Base-by-base conservation (phyloP, 2,797 vertebrate genomes). In the Serranus cabrilla region DNA sequence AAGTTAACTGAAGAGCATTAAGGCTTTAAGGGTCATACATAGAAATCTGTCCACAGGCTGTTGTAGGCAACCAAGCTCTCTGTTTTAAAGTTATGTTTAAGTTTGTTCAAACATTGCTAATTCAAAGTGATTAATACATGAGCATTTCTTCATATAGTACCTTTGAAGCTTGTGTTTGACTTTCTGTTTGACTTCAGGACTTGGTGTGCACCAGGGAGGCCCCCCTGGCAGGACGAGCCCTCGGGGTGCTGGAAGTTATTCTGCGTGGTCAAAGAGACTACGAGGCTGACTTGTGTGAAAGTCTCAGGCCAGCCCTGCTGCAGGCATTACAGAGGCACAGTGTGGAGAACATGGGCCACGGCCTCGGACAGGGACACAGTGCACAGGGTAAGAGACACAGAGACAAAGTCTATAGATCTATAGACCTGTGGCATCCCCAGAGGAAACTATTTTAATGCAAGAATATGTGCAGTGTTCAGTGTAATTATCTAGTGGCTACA, bases 231-330 rank as follows among this genome's bases (percentile, higher is more conserved):
- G 82, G 74, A 57, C 95, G 92, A 78, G 96, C 96, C 11, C 72
- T 97, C 62, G 52, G 82, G 1, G 89, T 94, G 64, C 85, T 99
- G 68, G 94, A 85, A 74, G 82, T 47, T 31, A 93, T 96, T 72
- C 61, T 99, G 85, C 85, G 75, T 78, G 86, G 58, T 81, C 90
- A 93, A 54, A 89, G 91, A 77, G 62, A 78, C 51, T 85, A 80
- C 46, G 91, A 93, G 54, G 70, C 93, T 3, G 85, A 95, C 73
- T 81, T 96, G 66, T 94, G 94, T 31, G 76, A 92, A 71, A 92
- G 92, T 52, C 93, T 99, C 43, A 93, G 92, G 68, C 93, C 93
- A 25, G 94, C 92, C 40, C 93, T 99, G 74, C 93, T 99, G 11
- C 93, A 96, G 77, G 94, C 95, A 3, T 90, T 99, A 20, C 97